phyloP scores from a whole-genome alignment of 2,888 invertebrate genomes.

The Dinocampus coccinellae region DNA sequence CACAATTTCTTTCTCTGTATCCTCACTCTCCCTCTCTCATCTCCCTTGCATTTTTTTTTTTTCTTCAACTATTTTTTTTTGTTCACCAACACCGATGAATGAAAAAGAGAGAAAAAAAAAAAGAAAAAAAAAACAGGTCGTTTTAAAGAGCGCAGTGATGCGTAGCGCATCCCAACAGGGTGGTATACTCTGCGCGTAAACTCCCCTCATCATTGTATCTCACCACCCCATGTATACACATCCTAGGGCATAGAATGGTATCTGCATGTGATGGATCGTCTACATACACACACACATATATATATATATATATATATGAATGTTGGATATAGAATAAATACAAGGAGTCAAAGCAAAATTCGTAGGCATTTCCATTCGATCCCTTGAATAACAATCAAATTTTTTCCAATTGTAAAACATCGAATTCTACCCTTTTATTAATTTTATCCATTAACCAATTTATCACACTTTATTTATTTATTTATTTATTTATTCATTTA shows the following conservation, averaged over 20 bases:
- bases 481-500: too few relatives aligned
- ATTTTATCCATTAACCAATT: background rate
- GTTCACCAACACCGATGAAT: too few relatives aligned
- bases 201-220: slow-evolving; percentile 56
- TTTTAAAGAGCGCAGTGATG: slow-evolving; percentile 66
- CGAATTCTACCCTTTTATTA: background rate
- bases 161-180: slow-evolving; percentile 53
- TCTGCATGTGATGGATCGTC: slow-evolving; percentile 63
- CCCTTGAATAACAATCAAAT: slow-evolving; percentile 6
- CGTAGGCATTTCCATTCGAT: background rate
- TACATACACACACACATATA: too few relatives aligned
- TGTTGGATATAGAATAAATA: background rate
- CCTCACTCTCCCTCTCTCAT: slow-evolving; percentile 34
- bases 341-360: slow-evolving; percentile 21
- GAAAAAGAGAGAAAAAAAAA: slow-evolving; percentile 45
- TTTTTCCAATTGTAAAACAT: background rate
- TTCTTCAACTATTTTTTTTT: slow-evolving; percentile 43
- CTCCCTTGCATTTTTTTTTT: slow-evolving; percentile 53
- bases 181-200: slow-evolving; percentile 21
- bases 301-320: background rate
- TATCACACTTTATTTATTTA: too few relatives aligned
- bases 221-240: slow-evolving; percentile 40
- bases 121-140: slow-evolving; percentile 61
- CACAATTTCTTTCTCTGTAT: slow-evolving; percentile 19
- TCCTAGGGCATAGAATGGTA: slow-evolving; percentile 50